These are phyloP conservation scores for Oscheius sp. DNA, from an alignment of 2,888 invertebrate genomes.

Conservation along the genomic window DNA sequence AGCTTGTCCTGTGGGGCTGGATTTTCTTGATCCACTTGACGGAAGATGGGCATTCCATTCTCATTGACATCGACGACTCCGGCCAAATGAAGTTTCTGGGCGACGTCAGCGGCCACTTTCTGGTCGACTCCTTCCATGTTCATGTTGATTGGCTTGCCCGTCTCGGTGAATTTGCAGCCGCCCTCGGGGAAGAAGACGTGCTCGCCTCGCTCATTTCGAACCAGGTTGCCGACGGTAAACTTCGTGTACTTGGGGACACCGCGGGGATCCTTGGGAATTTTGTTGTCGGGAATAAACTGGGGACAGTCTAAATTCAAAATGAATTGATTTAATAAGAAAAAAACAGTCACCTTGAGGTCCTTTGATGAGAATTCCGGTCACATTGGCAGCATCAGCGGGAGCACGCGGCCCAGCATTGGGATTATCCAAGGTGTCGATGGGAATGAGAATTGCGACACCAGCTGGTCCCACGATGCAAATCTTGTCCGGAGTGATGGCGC, in stretches of 20 bases:
- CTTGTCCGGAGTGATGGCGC: constrained; percentile 30
- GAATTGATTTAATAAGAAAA: too few relatives aligned
- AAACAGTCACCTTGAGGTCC: constrained; percentile 35
- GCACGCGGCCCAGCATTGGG: constrained; percentile 18
- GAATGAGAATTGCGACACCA: constrained; percentile 20
- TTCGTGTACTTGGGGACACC: constrained; percentile 19
- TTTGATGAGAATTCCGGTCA: constrained; percentile 30
- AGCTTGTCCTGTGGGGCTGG: constrained; percentile 33
- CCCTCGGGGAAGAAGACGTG: constrained; percentile 31
- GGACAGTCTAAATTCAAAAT: too few relatives aligned
- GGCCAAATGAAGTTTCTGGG: constrained; percentile 13
- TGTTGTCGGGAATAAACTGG: constrained; percentile 33
- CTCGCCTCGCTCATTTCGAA: constrained; percentile 26
- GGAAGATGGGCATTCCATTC: constrained; percentile 31
- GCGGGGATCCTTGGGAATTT: constrained; percentile 22
- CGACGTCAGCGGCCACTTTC: background rate
- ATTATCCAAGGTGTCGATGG: constrained; percentile 21
- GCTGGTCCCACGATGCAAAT: constrained; percentile 23
- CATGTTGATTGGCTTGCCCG: constrained; percentile 14
- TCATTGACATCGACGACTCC: constrained; percentile 31
- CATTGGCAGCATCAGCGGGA: background rate
- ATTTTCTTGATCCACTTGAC: constrained; percentile 15
- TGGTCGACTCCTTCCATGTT: background rate
- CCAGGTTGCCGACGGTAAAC: constrained; percentile 12
- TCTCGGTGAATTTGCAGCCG: constrained; percentile 22